Percentiles rank a stretch among this genome's conserved stretches.
Conservation (phyloP, 2,888 invertebrate genomes). For the Eupeodes latifasciatus region DNA sequence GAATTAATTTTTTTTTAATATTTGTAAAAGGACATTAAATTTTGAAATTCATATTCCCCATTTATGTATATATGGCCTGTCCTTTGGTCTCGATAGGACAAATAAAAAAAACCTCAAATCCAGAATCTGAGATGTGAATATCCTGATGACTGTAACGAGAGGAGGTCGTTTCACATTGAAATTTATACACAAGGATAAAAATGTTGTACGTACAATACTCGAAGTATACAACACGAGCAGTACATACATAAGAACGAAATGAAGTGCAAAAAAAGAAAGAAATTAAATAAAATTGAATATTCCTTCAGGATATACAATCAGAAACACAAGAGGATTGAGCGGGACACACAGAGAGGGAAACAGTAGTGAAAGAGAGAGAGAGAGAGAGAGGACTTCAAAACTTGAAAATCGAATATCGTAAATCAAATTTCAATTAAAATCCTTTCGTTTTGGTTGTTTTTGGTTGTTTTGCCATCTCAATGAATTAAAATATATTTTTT, state of each 20-base stretch:
- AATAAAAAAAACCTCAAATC: conserved; percentile 14
- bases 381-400: conserved; percentile 50
- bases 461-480: conserved; percentile 71
- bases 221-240: not conserved
- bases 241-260: not conserved
- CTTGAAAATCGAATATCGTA: conserved; percentile 78
- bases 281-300: conserved; percentile 74
- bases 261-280: conserved; percentile 5
- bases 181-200: conserved; percentile 35
- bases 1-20: conserved; percentile 74
- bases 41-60: conserved; percentile 49
- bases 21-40: conserved; percentile 75
- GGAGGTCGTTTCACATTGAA: conserved; percentile 22
- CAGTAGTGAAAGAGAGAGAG: conserved; percentile 29
- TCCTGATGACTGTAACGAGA: conserved; percentile 53
- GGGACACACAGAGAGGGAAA: too few relatives aligned
- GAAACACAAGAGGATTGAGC: conserved; percentile 15
- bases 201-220: conserved; percentile 4
- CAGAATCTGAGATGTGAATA: conserved; percentile 34
- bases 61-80: conserved; percentile 21
- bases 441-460: conserved; percentile 70
- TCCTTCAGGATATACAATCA: conserved; percentile 47
- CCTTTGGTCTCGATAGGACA: conserved; percentile 1
- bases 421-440: conserved; percentile 79
- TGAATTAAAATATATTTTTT: conserved; percentile 71